phyloP scores from a whole-genome alignment of 2,113 vertebrate genomes.

The Cavia porcellus region DNA sequence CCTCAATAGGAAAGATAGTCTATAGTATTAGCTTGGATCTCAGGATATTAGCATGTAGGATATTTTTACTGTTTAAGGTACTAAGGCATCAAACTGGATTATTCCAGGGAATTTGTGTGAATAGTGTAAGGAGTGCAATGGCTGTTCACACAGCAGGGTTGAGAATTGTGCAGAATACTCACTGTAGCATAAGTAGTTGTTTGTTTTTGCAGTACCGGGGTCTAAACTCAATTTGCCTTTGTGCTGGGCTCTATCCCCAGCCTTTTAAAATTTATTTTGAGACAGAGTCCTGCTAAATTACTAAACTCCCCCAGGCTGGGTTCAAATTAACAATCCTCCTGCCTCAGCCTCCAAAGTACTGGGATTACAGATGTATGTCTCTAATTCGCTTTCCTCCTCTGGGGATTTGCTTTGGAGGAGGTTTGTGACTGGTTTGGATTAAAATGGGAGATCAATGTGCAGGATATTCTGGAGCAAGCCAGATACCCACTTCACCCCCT shows the following conservation, averaged over 20 bases:
- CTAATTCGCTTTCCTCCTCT: neutral
- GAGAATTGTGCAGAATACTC: neutral
- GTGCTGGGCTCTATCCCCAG: neutral
- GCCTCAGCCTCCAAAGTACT: neutral
- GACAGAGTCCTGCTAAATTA: neutral
- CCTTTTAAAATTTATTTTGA: neutral
- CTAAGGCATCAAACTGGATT: neutral
- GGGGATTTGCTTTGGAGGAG: neutral
- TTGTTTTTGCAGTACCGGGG: neutral
- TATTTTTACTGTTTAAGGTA: conserved; percentile 25
- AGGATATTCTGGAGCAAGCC: conserved; percentile 33
- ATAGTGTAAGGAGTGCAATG: neutral
- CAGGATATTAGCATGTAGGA: neutral
- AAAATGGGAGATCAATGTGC: neutral
- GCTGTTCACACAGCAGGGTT: neutral
- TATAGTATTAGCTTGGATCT: neutral
- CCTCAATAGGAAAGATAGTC: neutral
- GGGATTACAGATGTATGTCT: neutral
- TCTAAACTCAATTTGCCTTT: neutral
- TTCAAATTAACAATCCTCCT: neutral
- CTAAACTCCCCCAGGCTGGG: neutral
- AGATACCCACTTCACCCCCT: neutral
- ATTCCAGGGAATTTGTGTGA: neutral
- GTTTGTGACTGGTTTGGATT: neutral
- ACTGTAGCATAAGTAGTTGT: neutral